phyloP scores from a whole-genome alignment of 1,140 invertebrate species.

The Lanistes nyassanus region DNA sequence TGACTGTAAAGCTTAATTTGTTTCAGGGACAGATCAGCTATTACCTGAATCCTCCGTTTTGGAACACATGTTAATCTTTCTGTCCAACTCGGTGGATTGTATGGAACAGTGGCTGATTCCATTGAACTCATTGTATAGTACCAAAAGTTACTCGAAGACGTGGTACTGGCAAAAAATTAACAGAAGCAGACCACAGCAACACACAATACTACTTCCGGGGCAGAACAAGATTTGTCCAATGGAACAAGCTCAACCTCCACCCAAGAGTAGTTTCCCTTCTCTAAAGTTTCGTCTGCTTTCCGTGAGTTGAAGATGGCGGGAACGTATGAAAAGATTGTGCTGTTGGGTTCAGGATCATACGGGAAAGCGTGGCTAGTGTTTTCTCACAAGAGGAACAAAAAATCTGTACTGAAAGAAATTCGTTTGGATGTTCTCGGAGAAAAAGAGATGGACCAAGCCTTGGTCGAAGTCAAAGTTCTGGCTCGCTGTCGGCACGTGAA shows the following conservation, averaged over 20 bases:
- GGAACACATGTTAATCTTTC: too few species aligned
- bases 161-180: not conserved
- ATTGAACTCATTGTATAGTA: not conserved
- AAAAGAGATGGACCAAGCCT: slow-evolving; percentile 68
- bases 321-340: slow-evolving; percentile 42
- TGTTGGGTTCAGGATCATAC: slow-evolving; percentile 72
- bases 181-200: not conserved
- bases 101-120: not conserved
- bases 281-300: not conserved
- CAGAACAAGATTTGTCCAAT: too few species aligned
- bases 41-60: too few species aligned
- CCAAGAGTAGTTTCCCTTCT: not conserved
- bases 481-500: slow-evolving; percentile 68
- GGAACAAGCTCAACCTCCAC: too few species aligned
- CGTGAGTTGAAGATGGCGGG: slow-evolving; percentile 43
- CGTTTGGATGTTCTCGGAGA: slow-evolving; percentile 69
- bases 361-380: slow-evolving; percentile 73
- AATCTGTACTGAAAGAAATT: slow-evolving; percentile 74
- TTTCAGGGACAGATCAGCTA: too few species aligned
- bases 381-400: slow-evolving; percentile 66
- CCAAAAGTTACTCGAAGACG: not conserved
- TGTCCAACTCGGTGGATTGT: too few species aligned
- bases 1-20: too few species aligned
- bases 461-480: slow-evolving; percentile 66
- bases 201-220: too few species aligned